Evolutionary conservation across 2,797 vertebrate genomes (phyloP).

Genomic region (Sebastes elongatus): DNA sequence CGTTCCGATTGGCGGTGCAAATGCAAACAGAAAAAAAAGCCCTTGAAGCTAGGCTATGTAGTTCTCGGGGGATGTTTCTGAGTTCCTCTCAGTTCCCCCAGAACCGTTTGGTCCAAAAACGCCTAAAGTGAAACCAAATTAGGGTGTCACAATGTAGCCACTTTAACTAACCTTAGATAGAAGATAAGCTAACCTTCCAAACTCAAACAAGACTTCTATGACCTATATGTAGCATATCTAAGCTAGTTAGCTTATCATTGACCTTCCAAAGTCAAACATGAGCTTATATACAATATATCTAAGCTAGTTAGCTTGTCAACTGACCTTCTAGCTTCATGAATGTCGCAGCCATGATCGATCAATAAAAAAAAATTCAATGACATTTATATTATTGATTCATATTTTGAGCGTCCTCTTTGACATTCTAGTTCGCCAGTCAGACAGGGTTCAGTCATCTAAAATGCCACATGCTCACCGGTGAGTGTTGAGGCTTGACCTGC

Average conservation of each 20-base stretch:
- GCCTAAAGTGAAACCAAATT: too few species aligned
- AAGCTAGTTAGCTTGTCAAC: not conserved
- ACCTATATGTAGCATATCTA: not conserved
- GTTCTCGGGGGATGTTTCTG: too few species aligned
- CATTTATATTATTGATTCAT: slow-evolving; percentile 17
- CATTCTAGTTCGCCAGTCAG: not conserved
- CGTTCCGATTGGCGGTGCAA: too few species aligned
- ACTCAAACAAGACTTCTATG: not conserved
- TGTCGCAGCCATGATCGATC: slow-evolving; percentile 3
- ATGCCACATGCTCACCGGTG: not conserved
- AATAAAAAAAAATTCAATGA: slow-evolving; percentile 9
- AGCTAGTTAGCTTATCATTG: not conserved
- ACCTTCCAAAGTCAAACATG: not conserved
- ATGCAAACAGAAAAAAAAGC: too few species aligned
- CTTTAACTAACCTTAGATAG: not conserved
- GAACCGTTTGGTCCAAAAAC: too few species aligned
- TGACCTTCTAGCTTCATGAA: slow-evolving; percentile 1
- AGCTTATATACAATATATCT: not conserved
- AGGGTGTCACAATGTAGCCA: too few species aligned
- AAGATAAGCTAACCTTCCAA: not conserved
- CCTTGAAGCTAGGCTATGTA: too few species aligned
- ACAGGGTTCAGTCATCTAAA: not conserved
- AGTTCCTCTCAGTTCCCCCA: too few species aligned
- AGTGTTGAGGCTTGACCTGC: slow-evolving; percentile 8
- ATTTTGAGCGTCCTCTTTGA: not conserved